Evolutionary conservation across 2,888 invertebrate genomes (phyloP).

Genomic region (Theretra japonica): DNA sequence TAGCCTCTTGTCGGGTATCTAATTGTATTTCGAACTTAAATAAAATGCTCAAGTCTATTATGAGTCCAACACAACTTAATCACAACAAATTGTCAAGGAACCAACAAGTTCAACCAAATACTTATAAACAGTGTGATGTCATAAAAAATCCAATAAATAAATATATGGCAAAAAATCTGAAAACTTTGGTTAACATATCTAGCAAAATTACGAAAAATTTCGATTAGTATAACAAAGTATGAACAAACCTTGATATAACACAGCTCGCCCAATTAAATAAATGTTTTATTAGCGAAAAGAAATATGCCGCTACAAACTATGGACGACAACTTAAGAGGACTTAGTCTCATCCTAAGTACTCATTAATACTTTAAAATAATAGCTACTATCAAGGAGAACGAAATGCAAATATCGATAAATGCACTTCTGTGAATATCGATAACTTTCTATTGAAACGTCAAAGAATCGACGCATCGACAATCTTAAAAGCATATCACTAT

Average conservation of each 20-base stretch:
- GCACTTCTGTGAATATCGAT: constrained; percentile 1
- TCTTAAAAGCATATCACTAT: not conserved
- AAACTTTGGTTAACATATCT: constrained; percentile 25
- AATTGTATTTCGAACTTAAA: not conserved
- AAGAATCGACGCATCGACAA: not conserved
- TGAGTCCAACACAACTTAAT: not conserved
- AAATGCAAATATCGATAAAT: constrained; percentile 18
- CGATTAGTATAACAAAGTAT: constrained; percentile 3
- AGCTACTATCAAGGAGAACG: constrained; percentile 1
- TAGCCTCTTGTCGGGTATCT: not conserved
- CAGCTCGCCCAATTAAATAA: not conserved
- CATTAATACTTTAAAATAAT: constrained; percentile 20
- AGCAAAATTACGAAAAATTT: constrained; percentile 25
- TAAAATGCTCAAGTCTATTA: not conserved
- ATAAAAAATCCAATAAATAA: constrained; percentile 8
- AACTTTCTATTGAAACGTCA: constrained; percentile 3
- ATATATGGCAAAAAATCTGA: constrained; percentile 25
- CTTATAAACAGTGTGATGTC: not conserved
- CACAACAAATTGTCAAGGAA: constrained; percentile 11
- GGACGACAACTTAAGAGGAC: constrained; percentile 19
- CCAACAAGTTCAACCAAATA: not conserved
- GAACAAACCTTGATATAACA: not conserved
- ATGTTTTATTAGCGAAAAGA: not conserved
- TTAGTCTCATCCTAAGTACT: constrained; percentile 25
- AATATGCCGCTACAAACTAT: constrained; percentile 17